phyloP scores from a whole-genome alignment of 2,797 vertebrate genomes.

The Peromyscus nudipes region DNA sequence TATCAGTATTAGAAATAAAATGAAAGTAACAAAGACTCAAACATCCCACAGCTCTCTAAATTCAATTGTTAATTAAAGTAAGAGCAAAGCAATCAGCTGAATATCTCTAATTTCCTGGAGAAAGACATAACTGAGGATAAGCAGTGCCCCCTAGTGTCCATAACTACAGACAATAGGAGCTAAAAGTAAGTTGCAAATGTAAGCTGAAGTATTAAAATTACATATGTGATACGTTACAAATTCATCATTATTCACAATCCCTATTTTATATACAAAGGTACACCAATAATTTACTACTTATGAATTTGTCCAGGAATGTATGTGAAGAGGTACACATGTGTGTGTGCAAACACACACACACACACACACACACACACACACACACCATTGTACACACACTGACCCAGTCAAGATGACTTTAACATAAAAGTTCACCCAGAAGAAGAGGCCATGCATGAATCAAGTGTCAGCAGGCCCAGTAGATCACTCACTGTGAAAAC shows the following conservation, averaged over 20 bases:
- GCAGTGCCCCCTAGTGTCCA: slow-evolving; percentile 99
- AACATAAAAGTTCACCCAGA: slow-evolving; percentile 84
- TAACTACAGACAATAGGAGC: slow-evolving; percentile 90
- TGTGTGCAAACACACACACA: slow-evolving; percentile 45
- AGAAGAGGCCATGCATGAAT: slow-evolving; percentile 91
- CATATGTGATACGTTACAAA: slow-evolving; percentile 53
- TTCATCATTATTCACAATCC: slow-evolving; percentile 15
- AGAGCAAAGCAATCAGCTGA: slow-evolving; percentile 90
- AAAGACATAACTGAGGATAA: slow-evolving; percentile 94
- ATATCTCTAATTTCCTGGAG: slow-evolving; percentile 84
- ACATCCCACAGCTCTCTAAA: slow-evolving; percentile 81
- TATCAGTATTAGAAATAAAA: slow-evolving; percentile 81
- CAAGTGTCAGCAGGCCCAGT: slow-evolving; percentile 88
- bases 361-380: no score
- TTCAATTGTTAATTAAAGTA: slow-evolving; percentile 90
- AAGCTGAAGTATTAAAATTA: slow-evolving; percentile 75
- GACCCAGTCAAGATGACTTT: slow-evolving; percentile 89
- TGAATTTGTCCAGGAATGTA: slow-evolving; percentile 46
- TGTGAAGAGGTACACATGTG: background rate
- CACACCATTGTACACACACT: slow-evolving; percentile 84
- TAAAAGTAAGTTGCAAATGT: slow-evolving; percentile 71
- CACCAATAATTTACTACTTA: slow-evolving; percentile 53
- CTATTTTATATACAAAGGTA: slow-evolving; percentile 38
- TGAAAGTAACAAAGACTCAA: slow-evolving; percentile 81
- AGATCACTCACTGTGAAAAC: slow-evolving; percentile 89